These are phyloP conservation scores for Andinoacara biseriatus DNA, from an alignment of 2,113 vertebrate species.

Conservation along the genomic window DNA sequence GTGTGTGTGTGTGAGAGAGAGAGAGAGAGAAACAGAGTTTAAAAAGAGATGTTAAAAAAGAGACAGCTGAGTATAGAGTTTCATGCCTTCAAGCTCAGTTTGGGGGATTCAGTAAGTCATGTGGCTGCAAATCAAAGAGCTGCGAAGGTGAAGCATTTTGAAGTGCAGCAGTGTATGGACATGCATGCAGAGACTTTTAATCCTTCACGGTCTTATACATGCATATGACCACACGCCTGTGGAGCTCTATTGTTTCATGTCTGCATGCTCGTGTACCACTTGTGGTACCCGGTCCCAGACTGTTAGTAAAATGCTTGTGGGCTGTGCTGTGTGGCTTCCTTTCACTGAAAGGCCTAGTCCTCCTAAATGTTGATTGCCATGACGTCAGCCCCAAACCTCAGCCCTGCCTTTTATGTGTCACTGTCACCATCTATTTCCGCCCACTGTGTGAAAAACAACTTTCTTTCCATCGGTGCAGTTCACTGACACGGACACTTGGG, in stretches of 20 bases:
- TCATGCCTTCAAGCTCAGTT: constrained; percentile 67
- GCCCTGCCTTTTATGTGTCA: constrained; percentile 69
- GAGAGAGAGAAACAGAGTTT: constrained; percentile 17
- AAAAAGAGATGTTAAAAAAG: constrained; percentile 43
- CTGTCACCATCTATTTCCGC: constrained; percentile 73
- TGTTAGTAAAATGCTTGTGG: constrained; percentile 68
- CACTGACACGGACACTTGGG: constrained; percentile 33
- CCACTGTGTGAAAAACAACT: constrained; percentile 71
- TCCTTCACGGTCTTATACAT: constrained; percentile 16
- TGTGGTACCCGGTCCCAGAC: constrained; percentile 48
- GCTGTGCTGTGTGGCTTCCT: constrained; percentile 58
- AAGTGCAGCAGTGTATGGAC: not conserved
- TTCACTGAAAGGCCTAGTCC: constrained; percentile 52
- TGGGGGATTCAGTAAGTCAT: constrained; percentile 57
- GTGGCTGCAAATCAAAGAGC: constrained; percentile 62
- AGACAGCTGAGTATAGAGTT: constrained; percentile 60
- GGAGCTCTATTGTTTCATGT: constrained; percentile 54
- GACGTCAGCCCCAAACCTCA: constrained; percentile 77
- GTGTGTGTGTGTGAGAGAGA: constrained; percentile 3
- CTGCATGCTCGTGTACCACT: constrained; percentile 39
- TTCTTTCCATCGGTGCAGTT: constrained; percentile 49
- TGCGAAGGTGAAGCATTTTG: constrained; percentile 28
- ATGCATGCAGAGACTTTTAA: constrained; percentile 23
- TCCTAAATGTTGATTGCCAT: constrained; percentile 68
- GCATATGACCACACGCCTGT: not conserved